A percentile compares a stretch with the other conserved stretches of the same genome.
Evolutionary conservation across 92 coral and sea anemone species (phyloP).

Genomic region (Heteractis magnifica): DNA sequence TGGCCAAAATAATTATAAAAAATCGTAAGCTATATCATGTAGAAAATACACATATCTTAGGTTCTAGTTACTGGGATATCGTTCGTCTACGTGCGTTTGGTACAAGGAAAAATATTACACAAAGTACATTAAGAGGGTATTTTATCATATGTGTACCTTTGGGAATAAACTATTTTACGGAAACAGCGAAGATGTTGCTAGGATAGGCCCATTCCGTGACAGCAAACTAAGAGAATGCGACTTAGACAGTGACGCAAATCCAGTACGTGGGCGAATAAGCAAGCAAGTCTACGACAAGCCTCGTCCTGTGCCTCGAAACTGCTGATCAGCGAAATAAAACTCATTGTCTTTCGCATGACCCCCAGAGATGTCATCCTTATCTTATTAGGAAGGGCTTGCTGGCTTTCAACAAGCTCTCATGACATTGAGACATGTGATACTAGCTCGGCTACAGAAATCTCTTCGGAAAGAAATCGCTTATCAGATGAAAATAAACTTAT

Average conservation of each 20-base stretch:
- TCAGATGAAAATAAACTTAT: neutral
- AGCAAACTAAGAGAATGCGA: neutral
- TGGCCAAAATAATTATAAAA: neutral
- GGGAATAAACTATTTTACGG: neutral
- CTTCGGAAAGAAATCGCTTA: neutral
- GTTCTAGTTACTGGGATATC: neutral
- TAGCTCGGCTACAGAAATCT: conserved; percentile 17
- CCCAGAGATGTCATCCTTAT: conserved; percentile 27
- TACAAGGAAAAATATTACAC: neutral
- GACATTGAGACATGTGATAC: conserved; percentile 26
- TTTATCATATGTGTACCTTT: neutral
- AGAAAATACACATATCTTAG: neutral
- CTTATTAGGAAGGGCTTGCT: neutral
- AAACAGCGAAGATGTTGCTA: neutral
- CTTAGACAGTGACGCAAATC: conserved; percentile 27
- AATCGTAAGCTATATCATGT: neutral
- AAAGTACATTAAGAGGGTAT: neutral
- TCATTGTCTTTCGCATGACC: conserved; percentile 33
- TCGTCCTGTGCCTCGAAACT: conserved; percentile 33
- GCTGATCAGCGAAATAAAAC: conserved; percentile 40
- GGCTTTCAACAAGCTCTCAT: conserved; percentile 39
- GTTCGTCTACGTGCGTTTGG: neutral
- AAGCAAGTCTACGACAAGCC: conserved; percentile 43
- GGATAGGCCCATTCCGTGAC: conserved; percentile 5
- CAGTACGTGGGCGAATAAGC: conserved; percentile 43